Base-by-base conservation (phyloP, 2,888 invertebrate species). In the Catocala sponsa region DNA sequence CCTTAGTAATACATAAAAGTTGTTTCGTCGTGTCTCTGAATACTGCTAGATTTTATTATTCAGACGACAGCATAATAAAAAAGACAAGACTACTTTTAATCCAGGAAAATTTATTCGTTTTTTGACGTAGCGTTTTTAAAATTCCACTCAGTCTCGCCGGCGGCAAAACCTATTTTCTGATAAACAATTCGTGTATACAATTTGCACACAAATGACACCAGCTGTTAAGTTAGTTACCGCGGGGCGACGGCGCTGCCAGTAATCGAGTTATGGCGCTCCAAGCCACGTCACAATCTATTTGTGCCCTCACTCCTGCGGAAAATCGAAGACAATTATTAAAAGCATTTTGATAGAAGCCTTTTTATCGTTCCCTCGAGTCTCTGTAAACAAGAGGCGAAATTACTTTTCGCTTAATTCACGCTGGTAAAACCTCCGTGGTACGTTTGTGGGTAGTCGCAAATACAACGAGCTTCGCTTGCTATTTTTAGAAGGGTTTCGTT, bases 241-340 rank as follows among this genome's bases (percentile, higher is more conserved):
- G 35, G 25, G 55, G 50, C 48, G 51, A 47, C 52, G 63, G 60
- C 52, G 57, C 53, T 66, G 53, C 49, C 58, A 60, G 57, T 78
- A 84, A 85, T 83, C 80, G 72, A 79, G 70, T 84, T 83, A 83
- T 63, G 72, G 69, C 58, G 62, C 67, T 63, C 62, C 47, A 25
- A 48, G 69, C 60, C 54, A 43, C 55, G 60, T 70, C 71, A 74
- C 76, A 65, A 72, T 72, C 72, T 75, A 72, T 79, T 81, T 68
- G 63, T 62, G 63, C 62, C 68, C 67, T 68, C 66, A 50, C 59
- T 63, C 42, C 50, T 41, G n/a, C 35, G 33, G 50, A 60, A 62
- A 76, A 70, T 77, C 71, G 76, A 76, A 71, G 62, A 68, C 74
- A 72, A 65, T 76, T 76, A 79, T 81, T 75, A 81, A 81, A 80